Conservation (phyloP, 2,888 invertebrate genomes). For the Aphidius colemani region DNA sequence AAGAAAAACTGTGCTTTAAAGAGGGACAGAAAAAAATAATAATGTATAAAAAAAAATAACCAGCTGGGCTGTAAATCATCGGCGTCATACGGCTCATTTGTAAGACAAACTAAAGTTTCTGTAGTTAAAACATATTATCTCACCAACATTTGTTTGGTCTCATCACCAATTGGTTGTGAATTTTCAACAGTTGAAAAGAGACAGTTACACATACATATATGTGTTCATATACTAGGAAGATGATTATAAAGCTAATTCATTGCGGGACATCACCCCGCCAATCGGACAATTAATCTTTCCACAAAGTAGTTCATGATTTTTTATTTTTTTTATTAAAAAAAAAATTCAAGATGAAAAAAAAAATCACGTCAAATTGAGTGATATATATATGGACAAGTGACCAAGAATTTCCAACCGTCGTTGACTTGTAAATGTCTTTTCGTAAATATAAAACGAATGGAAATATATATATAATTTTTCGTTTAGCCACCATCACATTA, state of each 20-base stretch:
- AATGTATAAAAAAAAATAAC: conserved; percentile 18
- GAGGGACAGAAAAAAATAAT: too few species aligned
- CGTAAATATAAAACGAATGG: conserved; percentile 17
- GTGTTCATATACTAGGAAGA: conserved; percentile 6
- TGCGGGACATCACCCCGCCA: conserved; percentile 50
- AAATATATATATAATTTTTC: conserved; percentile 1
- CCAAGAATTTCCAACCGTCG: neutral
- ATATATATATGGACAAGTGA: neutral
- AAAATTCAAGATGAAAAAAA: too few species aligned
- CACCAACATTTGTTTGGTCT: conserved; percentile 17
- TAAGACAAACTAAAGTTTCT: conserved; percentile 51
- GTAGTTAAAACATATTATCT: conserved; percentile 17
- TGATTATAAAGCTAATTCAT: conserved; percentile 37
- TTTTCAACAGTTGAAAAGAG: conserved; percentile 15
- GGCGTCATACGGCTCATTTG: conserved; percentile 58
- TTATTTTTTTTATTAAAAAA: neutral
- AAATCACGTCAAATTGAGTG: too few species aligned
- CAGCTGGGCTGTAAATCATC: conserved; percentile 53
- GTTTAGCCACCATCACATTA: too few species aligned
- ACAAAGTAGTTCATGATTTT: conserved; percentile 50
- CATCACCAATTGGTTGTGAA: conserved; percentile 29
- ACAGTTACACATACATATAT: neutral
- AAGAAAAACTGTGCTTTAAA: too few species aligned
- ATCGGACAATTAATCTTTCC: conserved; percentile 55
- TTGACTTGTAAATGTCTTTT: neutral